A percentile compares a stretch with the other conserved stretches of the same genome.
Conservation (phyloP, 1,140 invertebrate species). For the Temnothorax curvispinosus region DNA sequence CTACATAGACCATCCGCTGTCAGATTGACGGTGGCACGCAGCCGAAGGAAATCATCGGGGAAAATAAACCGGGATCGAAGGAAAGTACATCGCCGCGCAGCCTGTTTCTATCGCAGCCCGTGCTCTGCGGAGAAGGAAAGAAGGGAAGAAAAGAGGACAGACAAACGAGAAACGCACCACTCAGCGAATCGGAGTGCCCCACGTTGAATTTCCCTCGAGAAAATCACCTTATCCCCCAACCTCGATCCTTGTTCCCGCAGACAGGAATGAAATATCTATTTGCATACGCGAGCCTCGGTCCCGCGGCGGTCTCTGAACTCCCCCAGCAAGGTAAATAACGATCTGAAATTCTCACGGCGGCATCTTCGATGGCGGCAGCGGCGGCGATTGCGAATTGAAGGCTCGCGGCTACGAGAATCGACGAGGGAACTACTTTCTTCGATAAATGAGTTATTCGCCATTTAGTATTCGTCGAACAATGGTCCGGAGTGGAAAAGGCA, state of each 20-base stretch:
- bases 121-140: background rate
- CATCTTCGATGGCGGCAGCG: slow-evolving; percentile 53
- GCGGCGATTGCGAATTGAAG: slow-evolving; percentile 8
- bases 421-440: slow-evolving; percentile 31
- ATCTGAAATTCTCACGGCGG: slow-evolving; percentile 62
- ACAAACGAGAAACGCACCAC: slow-evolving; percentile 59
- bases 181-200: slow-evolving; percentile 65
- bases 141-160: slow-evolving; percentile 9
- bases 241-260: slow-evolving; percentile 70
- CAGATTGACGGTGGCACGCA: slow-evolving; percentile 12
- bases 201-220: slow-evolving; percentile 75
- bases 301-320: slow-evolving; percentile 63
- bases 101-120: slow-evolving; percentile 30
- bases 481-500: background rate
- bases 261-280: slow-evolving; percentile 78
- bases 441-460: slow-evolving; percentile 53
- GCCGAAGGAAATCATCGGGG: slow-evolving; percentile 60
- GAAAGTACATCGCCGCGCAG: slow-evolving; percentile 1
- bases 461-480: slow-evolving; percentile 41
- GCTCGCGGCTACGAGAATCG: slow-evolving; percentile 18
- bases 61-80: slow-evolving; percentile 67
- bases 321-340: slow-evolving; percentile 68
- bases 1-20: background rate
- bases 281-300: slow-evolving; percentile 70
- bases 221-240: slow-evolving; percentile 74